Percentiles rank a stretch among this genome's conserved stretches.
Conservation (phyloP, 2,888 invertebrate species). For the Lochmaea capreae region DNA sequence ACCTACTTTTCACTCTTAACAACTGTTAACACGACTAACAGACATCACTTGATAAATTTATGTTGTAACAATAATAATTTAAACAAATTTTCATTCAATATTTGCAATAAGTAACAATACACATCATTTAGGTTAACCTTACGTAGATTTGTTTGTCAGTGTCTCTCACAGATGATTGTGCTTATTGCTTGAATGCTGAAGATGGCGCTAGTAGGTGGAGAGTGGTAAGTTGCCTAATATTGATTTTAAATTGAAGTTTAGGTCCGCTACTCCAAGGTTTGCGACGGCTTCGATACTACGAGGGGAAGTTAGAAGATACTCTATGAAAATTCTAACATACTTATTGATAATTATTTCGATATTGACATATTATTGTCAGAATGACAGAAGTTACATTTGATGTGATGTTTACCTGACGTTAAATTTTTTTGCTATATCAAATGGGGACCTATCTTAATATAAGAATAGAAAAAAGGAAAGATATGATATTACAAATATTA, state of each 20-base stretch:
- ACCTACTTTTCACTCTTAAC: not conserved
- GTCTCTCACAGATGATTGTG: slow-evolving; percentile 36
- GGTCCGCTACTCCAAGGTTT: slow-evolving; percentile 9
- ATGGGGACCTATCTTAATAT: no score
- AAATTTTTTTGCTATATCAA: no score
- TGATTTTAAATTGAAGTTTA: slow-evolving; percentile 33
- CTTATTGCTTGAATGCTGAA: slow-evolving; percentile 22
- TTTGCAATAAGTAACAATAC: slow-evolving; percentile 27
- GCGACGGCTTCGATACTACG: slow-evolving; percentile 13
- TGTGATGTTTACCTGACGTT: no score
- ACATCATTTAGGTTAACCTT: slow-evolving; percentile 36
- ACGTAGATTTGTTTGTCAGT: slow-evolving; percentile 23
- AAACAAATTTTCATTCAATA: slow-evolving; percentile 42
- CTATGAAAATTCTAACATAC: not conserved
- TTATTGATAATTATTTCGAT: no score
- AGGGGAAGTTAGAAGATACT: not conserved
- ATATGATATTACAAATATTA: no score
- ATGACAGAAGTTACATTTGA: no score
- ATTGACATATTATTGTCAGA: no score
- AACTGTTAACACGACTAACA: not conserved
- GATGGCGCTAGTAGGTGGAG: slow-evolving; percentile 34
- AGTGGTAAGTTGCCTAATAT: slow-evolving; percentile 26
- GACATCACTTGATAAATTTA: not conserved
- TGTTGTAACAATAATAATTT: slow-evolving; percentile 1
- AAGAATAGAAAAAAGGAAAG: no score